phyloP scores from a whole-genome alignment of 2,888 invertebrate genomes.

The Norana najaformis region DNA sequence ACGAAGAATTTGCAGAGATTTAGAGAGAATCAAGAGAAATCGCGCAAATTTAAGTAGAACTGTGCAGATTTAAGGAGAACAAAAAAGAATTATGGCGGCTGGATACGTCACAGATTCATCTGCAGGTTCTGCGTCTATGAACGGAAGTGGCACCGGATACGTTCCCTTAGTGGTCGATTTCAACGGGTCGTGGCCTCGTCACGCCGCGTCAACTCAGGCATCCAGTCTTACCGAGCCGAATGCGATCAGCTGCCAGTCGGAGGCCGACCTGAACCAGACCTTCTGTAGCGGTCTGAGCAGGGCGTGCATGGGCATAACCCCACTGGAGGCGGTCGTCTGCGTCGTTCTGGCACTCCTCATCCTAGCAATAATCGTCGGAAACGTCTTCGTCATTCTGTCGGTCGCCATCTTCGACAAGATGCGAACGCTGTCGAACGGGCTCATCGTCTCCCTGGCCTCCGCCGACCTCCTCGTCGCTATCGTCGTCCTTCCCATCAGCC shows the following conservation, averaged over 20 bases:
- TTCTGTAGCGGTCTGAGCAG: neutral
- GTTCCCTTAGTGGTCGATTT: neutral
- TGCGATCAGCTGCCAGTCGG: neutral
- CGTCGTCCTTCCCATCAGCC: slow-evolving; percentile 59
- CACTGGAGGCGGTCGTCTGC: slow-evolving; percentile 29
- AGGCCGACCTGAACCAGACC: neutral
- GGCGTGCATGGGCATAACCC: neutral
- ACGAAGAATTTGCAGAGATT: neutral
- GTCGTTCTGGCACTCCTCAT: slow-evolving; percentile 40
- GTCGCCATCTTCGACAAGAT: slow-evolving; percentile 60
- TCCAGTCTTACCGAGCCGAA: neutral
- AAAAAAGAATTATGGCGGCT: neutral
- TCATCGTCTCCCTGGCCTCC: slow-evolving; percentile 60
- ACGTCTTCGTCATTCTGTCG: slow-evolving; percentile 59
- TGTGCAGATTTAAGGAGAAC: too few species aligned
- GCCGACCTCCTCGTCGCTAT: slow-evolving; percentile 59
- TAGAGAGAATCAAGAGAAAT: neutral
- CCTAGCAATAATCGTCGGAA: slow-evolving; percentile 51
- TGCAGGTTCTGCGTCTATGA: neutral
- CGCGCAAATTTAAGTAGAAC: neutral
- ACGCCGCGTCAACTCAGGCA: neutral
- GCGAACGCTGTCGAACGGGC: slow-evolving; percentile 61
- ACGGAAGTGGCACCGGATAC: neutral
- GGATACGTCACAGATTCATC: neutral
- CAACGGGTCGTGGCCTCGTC: neutral